Base-by-base conservation (phyloP, 30 jellyfish, hydroid and myxozoan species). In the Pseudorhiza aurosa region DNA sequence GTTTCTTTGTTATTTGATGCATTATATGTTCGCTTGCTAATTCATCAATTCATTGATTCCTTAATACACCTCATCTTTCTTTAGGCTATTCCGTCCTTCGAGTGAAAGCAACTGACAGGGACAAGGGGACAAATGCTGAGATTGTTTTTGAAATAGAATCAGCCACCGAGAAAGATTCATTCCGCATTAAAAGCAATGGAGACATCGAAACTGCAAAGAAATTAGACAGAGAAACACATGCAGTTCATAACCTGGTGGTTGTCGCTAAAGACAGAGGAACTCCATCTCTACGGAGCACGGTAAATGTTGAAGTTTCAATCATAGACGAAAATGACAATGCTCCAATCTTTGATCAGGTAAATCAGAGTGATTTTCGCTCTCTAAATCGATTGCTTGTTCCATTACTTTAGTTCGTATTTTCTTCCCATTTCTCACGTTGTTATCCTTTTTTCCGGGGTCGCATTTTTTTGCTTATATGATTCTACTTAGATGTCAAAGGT, bases 251-350 rank as follows among this genome's bases (percentile, higher is more conserved):
- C 22, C 76, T 91, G 36, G 72, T 37, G 19, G 89, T 91, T 26
- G 68, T 87, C 10, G 98, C 98, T 0, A 67, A 62, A 31, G 98
- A 91, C 79, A 85, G 79, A 67, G 98, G 98, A 28, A 60, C 82
- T 1, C 98, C 98, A 7, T 62, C 97, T 28, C 68, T 85, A 29
- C 47, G 83, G 22, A 21, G 91, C 0, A 58, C 73, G 5, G 90
- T 70, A 2, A 32, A 5, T 46, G 84, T 85, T 63, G 72, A 64
- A 1, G 71, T 91, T 10, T 79, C 87, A 5, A 93, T 91, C 40
- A 36, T 24, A 4, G 98, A 91, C 56, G 58, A 58, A 46, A 91
- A 91, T 63, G 98, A 91, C 65, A 91, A 91, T 47, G 37, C 73
- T n/a, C 98, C 98, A 2, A 69, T 37, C n/a, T 91, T 91, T 79